Evolutionary conservation across 1,140 invertebrate species (phyloP).

Genomic region (Diorhabda elongata): DNA sequence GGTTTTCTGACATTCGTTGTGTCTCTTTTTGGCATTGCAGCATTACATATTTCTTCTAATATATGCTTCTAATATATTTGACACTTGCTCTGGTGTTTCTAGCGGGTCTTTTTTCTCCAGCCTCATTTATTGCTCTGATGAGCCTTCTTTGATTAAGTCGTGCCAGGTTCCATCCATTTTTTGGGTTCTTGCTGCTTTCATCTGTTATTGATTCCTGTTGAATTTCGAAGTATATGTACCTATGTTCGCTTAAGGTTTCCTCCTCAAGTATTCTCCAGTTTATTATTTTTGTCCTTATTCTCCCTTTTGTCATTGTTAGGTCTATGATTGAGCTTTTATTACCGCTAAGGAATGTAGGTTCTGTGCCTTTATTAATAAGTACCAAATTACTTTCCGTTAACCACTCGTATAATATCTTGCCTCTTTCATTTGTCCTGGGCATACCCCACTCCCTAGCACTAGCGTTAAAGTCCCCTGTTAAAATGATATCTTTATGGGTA

Average conservation of each 20-base stretch:
- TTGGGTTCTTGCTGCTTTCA: neutral
- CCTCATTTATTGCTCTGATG: neutral
- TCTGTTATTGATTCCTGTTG: neutral
- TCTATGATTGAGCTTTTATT: conserved; percentile 4
- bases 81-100: neutral
- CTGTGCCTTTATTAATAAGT: conserved; percentile 3
- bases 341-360: conserved; percentile 12
- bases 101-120: neutral
- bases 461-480: conserved; percentile 7
- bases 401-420: conserved; percentile 6
- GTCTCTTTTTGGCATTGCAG: neutral
- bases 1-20: neutral
- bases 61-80: too few species aligned
- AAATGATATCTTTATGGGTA: neutral
- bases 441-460: neutral
- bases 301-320: neutral
- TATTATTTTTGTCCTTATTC: neutral
- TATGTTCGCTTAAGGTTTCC: conserved; percentile 4
- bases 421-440: neutral
- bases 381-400: neutral
- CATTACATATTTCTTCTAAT: too few species aligned
- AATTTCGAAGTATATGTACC: neutral
- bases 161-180: neutral
- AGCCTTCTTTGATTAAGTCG: neutral
- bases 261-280: neutral